Conservation (phyloP, 2,113 vertebrate species). For the Trogon melanurus region DNA sequence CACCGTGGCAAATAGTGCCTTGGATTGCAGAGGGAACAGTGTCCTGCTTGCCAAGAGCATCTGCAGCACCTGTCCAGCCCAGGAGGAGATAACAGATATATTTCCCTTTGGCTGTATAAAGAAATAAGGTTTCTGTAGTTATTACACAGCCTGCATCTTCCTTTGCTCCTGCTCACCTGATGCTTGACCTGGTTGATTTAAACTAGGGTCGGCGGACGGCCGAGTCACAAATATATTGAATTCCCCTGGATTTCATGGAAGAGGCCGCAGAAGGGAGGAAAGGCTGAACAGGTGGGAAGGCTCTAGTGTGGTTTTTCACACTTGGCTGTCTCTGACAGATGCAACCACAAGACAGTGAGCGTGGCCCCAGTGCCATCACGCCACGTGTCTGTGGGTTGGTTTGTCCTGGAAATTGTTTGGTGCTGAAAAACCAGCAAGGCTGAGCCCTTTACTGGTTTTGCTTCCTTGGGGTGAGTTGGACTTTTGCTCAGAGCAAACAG, state of each 20-base stretch:
- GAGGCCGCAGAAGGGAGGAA: not conserved
- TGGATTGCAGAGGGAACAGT: not conserved
- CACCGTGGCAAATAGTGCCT: not conserved
- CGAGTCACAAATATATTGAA: not conserved
- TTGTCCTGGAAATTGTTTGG: not conserved
- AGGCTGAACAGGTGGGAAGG: not conserved
- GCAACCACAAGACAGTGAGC: not conserved
- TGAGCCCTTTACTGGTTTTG: not conserved
- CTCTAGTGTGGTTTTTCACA: not conserved
- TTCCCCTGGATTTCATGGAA: not conserved
- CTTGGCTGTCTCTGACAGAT: not conserved
- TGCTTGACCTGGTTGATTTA: not conserved
- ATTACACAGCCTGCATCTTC: not conserved
- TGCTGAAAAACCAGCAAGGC: not conserved
- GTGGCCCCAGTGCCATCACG: fast-evolving
- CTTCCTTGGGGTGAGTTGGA: not conserved
- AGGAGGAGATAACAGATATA: fast-evolving
- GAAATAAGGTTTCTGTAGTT: not conserved
- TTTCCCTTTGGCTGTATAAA: not conserved
- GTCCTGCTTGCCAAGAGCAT: not conserved
- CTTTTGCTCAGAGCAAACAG: not conserved
- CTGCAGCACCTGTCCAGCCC: not conserved
- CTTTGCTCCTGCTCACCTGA: not conserved
- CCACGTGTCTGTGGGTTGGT: fast-evolving
- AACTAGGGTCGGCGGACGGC: not conserved